Evolutionary conservation across 2,113 vertebrate species (phyloP).

Genomic region (Poecilia latipinna): DNA sequence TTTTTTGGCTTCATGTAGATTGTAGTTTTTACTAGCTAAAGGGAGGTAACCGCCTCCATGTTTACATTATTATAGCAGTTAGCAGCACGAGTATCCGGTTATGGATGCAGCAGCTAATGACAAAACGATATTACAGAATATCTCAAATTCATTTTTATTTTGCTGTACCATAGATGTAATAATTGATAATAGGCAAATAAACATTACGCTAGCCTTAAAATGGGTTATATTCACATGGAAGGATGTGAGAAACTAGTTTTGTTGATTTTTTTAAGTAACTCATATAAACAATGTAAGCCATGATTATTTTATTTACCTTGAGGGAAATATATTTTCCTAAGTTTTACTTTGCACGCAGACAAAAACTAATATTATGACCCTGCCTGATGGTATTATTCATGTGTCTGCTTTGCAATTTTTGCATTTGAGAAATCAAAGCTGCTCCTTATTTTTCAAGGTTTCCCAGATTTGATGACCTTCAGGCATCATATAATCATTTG

Average conservation of each 20-base stretch:
- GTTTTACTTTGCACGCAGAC: too few species aligned
- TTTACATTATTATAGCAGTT: conserved; percentile 28
- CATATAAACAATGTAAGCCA: too few species aligned
- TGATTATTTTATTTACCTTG: too few species aligned
- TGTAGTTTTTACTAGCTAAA: background rate
- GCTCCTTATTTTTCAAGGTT: too few species aligned
- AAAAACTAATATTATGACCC: too few species aligned
- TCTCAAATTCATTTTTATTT: background rate
- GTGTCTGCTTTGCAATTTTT: too few species aligned
- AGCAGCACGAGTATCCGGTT: background rate
- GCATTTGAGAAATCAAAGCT: too few species aligned
- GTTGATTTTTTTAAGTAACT: background rate
- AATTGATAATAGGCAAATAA: background rate
- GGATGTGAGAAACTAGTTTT: background rate
- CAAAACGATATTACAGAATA: background rate
- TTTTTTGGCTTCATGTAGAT: background rate
- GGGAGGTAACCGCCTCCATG: conserved; percentile 12
- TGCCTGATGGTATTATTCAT: too few species aligned
- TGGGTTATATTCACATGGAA: background rate
- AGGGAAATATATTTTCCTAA: too few species aligned
- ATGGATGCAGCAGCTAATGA: too few species aligned
- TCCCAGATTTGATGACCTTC: too few species aligned
- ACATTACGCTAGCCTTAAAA: background rate
- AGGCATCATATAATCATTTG: too few species aligned
- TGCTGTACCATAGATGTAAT: background rate